Evolutionary conservation across 2,113 vertebrate genomes (phyloP), one percentile per base, ranked within the genome.

Genomic region (Zosterops pallidus): DNA sequence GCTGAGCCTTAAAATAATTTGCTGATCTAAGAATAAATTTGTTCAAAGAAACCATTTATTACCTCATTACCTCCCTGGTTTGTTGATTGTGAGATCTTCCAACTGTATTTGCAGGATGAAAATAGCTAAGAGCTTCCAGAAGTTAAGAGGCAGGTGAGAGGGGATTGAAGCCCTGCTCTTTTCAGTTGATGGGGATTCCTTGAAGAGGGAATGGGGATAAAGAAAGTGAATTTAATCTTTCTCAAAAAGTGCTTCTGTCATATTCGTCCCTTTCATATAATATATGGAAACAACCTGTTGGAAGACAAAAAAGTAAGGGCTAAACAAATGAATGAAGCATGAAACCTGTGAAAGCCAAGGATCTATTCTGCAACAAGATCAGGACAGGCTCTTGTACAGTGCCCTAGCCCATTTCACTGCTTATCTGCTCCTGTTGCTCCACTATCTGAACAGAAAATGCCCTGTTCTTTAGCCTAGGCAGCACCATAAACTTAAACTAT

Each of bases 1-100:
- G 11, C n/a, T 91, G 35, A 89, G 33, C 64, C 67, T 76, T 83
- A 86, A 89, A 84, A 21, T 75, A 63, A 82, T 76, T 92, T 89
- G 31, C 39, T 79, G 68, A 91, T 82, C 86, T 92, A 94, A 96
- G 86, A 97, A 92, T 92, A 95, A 94, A 75, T 56, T 35, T 69
- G 50, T 74, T 93, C 42, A 68, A 92, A 97, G 67, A 91, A 95
- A 91, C 20, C 14, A 39, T 88, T 92, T 86, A 44, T 80, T 92
- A 70, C 59, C 24, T 90, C 18, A 8, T 60, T 68, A n/a, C 19
- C 21, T 87, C 28, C 82, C 42, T 91, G 81, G 57, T 76, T 95
- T 6, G 2, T 44, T 35, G 63, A 35, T 78, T 6, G 0, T 59
- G 63, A 83, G 89, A 70, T 70, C 42, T 92, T 90, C 47, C 24